phyloP scores from a whole-genome alignment of 2,797 vertebrate genomes.

The Enteromius radiatus region DNA sequence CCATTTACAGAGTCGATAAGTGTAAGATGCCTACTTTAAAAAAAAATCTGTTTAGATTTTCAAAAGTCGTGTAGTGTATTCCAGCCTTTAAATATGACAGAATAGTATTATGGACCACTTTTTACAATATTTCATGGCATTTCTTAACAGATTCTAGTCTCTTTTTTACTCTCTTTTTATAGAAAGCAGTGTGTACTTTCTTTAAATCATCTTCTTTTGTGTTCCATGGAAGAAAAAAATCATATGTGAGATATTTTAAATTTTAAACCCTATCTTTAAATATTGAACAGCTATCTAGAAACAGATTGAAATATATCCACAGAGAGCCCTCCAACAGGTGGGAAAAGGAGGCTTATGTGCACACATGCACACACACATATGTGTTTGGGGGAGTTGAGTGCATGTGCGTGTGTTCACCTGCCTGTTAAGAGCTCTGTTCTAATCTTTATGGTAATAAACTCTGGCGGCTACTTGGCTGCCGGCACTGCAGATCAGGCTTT shows the following conservation, averaged over 20 bases:
- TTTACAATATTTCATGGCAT: not conserved
- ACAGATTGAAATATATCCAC: not conserved
- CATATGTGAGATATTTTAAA: not conserved
- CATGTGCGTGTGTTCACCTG: slow-evolving; percentile 46
- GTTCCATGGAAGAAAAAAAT: not conserved
- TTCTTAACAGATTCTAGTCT: not conserved
- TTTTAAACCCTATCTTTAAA: not conserved
- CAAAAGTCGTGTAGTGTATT: too few relatives aligned
- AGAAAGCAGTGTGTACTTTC: not conserved
- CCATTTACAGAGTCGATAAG: too few relatives aligned
- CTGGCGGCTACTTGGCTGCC: slow-evolving; percentile 57
- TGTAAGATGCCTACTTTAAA: too few relatives aligned
- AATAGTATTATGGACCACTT: not conserved
- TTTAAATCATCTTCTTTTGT: not conserved
- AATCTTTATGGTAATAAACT: slow-evolving; percentile 63
- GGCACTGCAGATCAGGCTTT: slow-evolving; percentile 55
- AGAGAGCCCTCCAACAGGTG: slow-evolving; percentile 25
- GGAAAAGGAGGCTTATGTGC: not conserved
- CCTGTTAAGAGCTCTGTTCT: slow-evolving; percentile 56
- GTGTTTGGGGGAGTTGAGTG: slow-evolving; percentile 7
- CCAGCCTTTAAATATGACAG: not conserved
- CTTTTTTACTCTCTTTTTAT: not conserved
- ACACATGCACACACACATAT: not conserved
- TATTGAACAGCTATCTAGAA: slow-evolving; percentile 22
- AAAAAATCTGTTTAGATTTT: too few relatives aligned